Evolutionary conservation across 2,888 invertebrate genomes (phyloP), one percentile per base, ranked within the genome.

Genomic region (Odontocerum albicorne): DNA sequence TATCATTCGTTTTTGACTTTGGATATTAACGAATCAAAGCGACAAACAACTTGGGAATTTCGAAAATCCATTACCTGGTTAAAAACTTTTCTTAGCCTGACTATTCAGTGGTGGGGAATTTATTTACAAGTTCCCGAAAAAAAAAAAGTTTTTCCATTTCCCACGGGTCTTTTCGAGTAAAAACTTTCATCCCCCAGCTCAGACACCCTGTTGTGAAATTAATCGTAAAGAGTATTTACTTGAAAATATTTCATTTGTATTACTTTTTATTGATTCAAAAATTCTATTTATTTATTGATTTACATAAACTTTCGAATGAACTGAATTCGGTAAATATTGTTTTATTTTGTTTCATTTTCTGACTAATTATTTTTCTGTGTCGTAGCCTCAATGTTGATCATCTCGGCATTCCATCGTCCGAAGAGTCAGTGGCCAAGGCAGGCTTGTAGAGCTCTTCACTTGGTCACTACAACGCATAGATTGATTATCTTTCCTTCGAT

Each of bases 121-220:
- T 27, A 44, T 50, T 44, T 44, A 27, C 16, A 32, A 21, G 22
- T 10, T 21, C 27, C 17, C 27, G 43, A 42, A 16, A 36, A 43
- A 55, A 39, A 43, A 35, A 50, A 58, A 58, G 40, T 58, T 58
- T 58, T 58, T 54, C 54, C 54, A 58, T 58, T 58, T 58, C 57
- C 49, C 54, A 33, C 49, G 46, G 50, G 57, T 31, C 57, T 47
- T 46, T 53, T 53, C 40, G 40, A 27, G n/a, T 7, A 17, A 36
- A 43, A 51, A 51, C 43, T 51, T 44, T 31, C 15, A 7, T 10
- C 43, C 7, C n/a, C 22, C 15, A 10, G 38, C 38, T 38, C 16
- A 27, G 20, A 19, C 35, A 13, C 35, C 27, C 27, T 27, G 27
- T 27, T 35, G 35, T 13, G 46, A 46, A 46, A 46, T 46, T 46